phyloP scores from a whole-genome alignment of 2,888 invertebrate genomes.

The Hirtodrosophila duncani region DNA sequence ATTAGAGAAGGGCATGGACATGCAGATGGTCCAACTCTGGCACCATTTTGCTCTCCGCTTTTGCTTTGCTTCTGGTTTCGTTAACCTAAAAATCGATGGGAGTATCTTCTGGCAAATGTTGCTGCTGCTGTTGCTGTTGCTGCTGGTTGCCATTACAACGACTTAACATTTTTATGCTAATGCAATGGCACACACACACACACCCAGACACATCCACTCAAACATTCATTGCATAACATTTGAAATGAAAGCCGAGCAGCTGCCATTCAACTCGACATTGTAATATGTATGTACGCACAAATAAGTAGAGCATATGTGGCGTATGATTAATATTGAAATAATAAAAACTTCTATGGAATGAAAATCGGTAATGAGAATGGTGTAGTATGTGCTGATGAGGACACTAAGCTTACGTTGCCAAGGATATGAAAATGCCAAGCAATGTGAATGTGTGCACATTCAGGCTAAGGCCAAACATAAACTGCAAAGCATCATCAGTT shows the following conservation, averaged over 20 bases:
- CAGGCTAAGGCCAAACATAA: no score
- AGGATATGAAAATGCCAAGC: no score
- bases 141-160: conserved; percentile 48
- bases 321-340: conserved; percentile 58
- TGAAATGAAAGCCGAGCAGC: no score
- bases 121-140: conserved; percentile 2
- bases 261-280: conserved; percentile 51
- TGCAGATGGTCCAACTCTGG: no score
- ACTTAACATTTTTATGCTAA: conserved; percentile 57
- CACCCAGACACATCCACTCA: background rate
- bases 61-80: conserved; percentile 8
- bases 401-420: no score
- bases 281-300: conserved; percentile 57
- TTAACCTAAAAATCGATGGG: conserved; percentile 43
- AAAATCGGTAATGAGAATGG: no score
- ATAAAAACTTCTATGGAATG: no score
- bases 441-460: no score
- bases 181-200: conserved; percentile 45
- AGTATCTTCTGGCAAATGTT: conserved; percentile 28
- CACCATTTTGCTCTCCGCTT: no score
- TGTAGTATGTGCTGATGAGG: no score
- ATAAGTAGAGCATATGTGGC: conserved; percentile 60
- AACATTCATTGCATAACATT: conserved; percentile 18
- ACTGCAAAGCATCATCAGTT: no score
- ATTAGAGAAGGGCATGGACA: no score